Base-by-base conservation (phyloP, 1,140 invertebrate genomes). In the Chironomus striatipennis region DNA sequence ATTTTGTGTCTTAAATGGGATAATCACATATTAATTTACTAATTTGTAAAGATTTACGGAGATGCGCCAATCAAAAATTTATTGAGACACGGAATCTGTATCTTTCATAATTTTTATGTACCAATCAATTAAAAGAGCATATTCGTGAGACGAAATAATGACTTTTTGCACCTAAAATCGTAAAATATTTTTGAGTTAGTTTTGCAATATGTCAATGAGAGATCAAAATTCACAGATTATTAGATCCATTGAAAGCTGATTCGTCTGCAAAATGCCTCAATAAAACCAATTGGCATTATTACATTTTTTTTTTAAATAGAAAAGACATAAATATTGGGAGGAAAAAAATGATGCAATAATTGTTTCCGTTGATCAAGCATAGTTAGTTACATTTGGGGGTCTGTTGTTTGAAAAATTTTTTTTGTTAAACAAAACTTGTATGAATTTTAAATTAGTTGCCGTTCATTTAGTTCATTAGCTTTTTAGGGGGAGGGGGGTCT, bases 331-430 rank as follows among this genome's bases (percentile, higher is more conserved):
- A 15, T 15, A 15, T n/a, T 57, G 47, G 47, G 47, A 57, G 47
- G n/a, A 57, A 57, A 47, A 47, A 57, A 57, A 57, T 57, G 47
- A 57, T 57, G 47, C 47, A 57, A 57, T 34, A 34, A 34, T 57
- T 57, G n/a, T 57, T 57, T 57, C 47, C 47, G 47, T 57, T 57
- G n/a, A n/a, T 57, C n/a, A 5, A 34, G 24, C 24, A 34, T 34
- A 34, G 24, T 34, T 34, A 34, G 24, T 34, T 34, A 34, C 24
- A 34, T n/a, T n/a, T 34, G 24, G 24, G 24, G 24, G 24, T 34
- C 24, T n/a, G n/a, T n/a, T n/a, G n/a, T n/a, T n/a, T n/a, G n/a
- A n/a, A n/a, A n/a, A n/a, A n/a, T n/a, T n/a, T n/a, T n/a, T n/a
- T n/a, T n/a, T n/a, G n/a, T n/a, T n/a, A n/a, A n/a, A n/a, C n/a